Conservation (phyloP, 2,888 invertebrate species). For the Acanthacorydalis orientalis region DNA sequence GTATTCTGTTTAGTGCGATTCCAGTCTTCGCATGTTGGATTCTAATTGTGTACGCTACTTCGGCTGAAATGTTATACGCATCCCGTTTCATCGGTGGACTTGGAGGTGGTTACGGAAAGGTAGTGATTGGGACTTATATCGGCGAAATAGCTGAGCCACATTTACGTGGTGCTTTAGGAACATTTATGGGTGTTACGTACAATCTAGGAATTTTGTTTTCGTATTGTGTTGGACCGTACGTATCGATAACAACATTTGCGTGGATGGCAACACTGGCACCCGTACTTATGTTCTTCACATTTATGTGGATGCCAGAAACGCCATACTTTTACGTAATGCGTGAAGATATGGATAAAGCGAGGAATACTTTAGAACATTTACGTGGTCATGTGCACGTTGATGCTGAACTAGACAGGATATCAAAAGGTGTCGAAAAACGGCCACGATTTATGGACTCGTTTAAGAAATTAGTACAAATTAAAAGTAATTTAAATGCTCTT, state of each 20-base stretch:
- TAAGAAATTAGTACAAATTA: constrained; percentile 15
- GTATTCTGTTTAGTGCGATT: constrained; percentile 1
- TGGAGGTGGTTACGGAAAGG: constrained; percentile 1
- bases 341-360: constrained; percentile 23
- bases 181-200: constrained; percentile 25
- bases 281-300: constrained; percentile 21
- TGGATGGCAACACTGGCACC: constrained; percentile 23
- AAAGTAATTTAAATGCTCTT: constrained; percentile 23
- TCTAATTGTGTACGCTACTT: background rate
- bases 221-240: constrained; percentile 19
- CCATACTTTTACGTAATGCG: constrained; percentile 25
- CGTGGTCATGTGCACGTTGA: constrained; percentile 22
- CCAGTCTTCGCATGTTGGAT: constrained; percentile 3
- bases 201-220: constrained; percentile 21
- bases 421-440: constrained; percentile 16
- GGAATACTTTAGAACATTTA: constrained; percentile 23
- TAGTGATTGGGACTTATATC: constrained; percentile 29
- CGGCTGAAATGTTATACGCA: background rate
- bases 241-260: constrained; percentile 26
- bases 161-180: constrained; percentile 30
- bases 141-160: constrained; percentile 32
- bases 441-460: constrained; percentile 14
- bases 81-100: constrained; percentile 5
- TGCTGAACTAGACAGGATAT: constrained; percentile 20
- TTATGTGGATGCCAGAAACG: constrained; percentile 31